A percentile compares a stretch with the other conserved stretches of the same genome.
phyloP scores from a whole-genome alignment of 2,888 invertebrate species.

The Scrobipalpa atriplicella region DNA sequence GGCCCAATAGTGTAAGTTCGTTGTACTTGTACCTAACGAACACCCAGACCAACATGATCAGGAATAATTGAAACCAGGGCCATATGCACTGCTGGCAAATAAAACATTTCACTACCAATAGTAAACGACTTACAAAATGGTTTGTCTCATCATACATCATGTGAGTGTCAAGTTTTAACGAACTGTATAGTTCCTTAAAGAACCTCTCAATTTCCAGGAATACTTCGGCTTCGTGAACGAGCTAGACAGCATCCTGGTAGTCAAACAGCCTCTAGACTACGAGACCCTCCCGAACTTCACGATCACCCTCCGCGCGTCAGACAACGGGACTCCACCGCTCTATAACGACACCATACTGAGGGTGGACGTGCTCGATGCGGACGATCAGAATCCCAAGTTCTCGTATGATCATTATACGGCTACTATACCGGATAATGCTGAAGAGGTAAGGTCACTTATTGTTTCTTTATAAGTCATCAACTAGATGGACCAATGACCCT shows the following conservation, averaged over 20 bases:
- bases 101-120: too few relatives aligned
- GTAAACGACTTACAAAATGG: too few relatives aligned
- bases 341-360: conserved; percentile 88
- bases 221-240: conserved; percentile 93
- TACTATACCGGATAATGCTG: conserved; percentile 84
- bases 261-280: conserved; percentile 91
- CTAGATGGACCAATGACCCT: too few relatives aligned
- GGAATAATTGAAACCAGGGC: too few relatives aligned
- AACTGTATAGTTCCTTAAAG: too few relatives aligned
- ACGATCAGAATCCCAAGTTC: conserved; percentile 95
- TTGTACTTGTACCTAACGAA: too few relatives aligned
- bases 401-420: conserved; percentile 88
- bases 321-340: conserved; percentile 91
- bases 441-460: conserved; percentile 59
- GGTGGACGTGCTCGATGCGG: conserved; percentile 92
- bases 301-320: conserved; percentile 88
- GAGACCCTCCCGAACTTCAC: conserved; percentile 91
- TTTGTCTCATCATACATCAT: too few relatives aligned
- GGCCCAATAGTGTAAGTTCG: conserved; percentile 86
- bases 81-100: too few relatives aligned
- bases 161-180: too few relatives aligned
- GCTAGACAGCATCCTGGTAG: conserved; percentile 91
- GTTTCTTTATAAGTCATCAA: too few relatives aligned
- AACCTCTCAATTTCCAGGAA: conserved; percentile 83
- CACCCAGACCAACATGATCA: too few relatives aligned